Conservation (phyloP, 2,113 vertebrate genomes). For the Benitochromis conjunctus region DNA sequence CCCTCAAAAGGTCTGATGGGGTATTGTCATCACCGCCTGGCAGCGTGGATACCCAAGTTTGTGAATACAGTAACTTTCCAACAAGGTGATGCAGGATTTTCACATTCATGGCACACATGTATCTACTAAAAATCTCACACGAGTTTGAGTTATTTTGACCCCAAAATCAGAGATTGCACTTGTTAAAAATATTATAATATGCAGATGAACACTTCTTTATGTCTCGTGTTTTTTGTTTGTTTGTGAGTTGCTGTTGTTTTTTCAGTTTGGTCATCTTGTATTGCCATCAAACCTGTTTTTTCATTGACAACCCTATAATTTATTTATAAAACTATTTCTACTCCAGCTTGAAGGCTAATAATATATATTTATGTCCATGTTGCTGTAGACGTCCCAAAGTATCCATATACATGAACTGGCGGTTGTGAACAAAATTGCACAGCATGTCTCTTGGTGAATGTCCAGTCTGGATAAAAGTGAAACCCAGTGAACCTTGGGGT, state of each 20-base stretch:
- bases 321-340: not conserved
- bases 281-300: not conserved
- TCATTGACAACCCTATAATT: not conserved
- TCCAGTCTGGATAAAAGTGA: not conserved
- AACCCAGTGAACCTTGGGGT: not conserved
- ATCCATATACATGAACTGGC: not conserved
- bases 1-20: not conserved
- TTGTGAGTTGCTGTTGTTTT: not conserved
- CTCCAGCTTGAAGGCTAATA: not conserved
- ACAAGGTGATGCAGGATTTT: not conserved
- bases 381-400: not conserved
- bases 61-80: not conserved
- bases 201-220: not conserved
- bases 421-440: not conserved
- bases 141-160: not conserved
- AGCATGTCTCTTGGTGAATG: not conserved
- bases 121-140: not conserved
- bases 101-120: not conserved
- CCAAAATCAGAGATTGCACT: not conserved
- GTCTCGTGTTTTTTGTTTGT: accelerated
- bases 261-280: not conserved
- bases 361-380: not conserved
- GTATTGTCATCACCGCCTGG: not conserved
- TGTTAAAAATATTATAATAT: not conserved
- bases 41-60: not conserved